These are phyloP conservation scores for Branchinecta lynchi DNA, from an alignment of 1,140 invertebrate species.

Conservation along the genomic window DNA sequence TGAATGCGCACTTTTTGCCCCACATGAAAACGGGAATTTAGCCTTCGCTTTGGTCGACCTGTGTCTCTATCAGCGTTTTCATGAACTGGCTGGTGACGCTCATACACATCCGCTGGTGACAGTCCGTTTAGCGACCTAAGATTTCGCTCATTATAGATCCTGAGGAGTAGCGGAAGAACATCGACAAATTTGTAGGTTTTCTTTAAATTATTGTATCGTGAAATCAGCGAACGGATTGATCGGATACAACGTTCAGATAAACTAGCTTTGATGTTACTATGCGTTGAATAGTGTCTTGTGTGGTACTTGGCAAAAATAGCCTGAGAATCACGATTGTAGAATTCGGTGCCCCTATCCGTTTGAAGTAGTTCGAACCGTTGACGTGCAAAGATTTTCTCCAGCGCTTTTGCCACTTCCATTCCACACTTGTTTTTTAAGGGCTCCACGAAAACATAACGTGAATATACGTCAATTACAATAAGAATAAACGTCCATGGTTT, in stretches of 20 bases:
- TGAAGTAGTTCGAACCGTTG: neutral
- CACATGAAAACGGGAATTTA: neutral
- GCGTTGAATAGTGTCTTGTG: neutral
- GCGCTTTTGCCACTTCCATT: neutral
- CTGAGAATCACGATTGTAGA: neutral
- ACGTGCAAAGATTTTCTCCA: neutral
- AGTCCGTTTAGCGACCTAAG: neutral
- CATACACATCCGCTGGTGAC: neutral
- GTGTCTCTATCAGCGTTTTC: neutral
- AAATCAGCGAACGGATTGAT: neutral
- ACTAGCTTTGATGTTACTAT: neutral
- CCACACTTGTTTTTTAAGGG: neutral
- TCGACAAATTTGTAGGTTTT: neutral
- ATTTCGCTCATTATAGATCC: neutral
- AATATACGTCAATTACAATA: neutral
- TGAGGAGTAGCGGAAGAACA: neutral
- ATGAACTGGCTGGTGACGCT: neutral
- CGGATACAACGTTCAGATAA: neutral
- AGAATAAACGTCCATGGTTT: neutral
- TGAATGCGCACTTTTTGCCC: neutral
- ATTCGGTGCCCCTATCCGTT: neutral
- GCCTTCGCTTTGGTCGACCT: neutral
- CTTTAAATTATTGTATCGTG: neutral
- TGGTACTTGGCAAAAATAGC: neutral
- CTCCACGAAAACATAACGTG: neutral